Base-by-base conservation (phyloP, 2,113 vertebrate species). In the Alethe castanea region DNA sequence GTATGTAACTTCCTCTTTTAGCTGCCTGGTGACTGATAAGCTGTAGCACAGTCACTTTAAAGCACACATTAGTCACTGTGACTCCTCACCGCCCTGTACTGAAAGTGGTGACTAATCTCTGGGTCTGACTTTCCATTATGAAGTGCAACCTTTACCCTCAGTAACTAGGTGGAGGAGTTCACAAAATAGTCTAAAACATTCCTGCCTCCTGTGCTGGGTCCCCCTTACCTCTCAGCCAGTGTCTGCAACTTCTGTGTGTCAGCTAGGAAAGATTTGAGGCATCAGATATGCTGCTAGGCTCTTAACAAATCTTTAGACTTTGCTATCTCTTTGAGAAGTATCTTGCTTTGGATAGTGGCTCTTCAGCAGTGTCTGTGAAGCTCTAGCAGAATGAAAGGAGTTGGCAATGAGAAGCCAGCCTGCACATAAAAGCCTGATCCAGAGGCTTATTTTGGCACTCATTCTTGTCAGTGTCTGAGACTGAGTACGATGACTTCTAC, bases 21-120 rank as follows among this genome's bases (percentile, higher is more conserved):
- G 64, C 53, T 94, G 61, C 42, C 42, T 82, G 86, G 17, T 84
- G 71, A n/a, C 48, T 81, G 86, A 92, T 86, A 86, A 66, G 24
- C 64, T 88, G 45, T 38, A 57, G 50, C 50, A 38, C 50, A 73
- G 57, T 67, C 85, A 64, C 64, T 78, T 88, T 60, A 83, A 86
- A 95, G 64, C 67, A 86, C 33, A 36, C 59, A 81, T 97, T 86
- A 96, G 77, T 97, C 94, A 96, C 61, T 15, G 33, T 33, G 38
- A 57, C 77, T 93, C 36, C 36, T 86, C 66, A 52, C 65, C 1
- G 0, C 88, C 70, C 66, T 95, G 59, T 50, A 14, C 82, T 47
- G 76, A 82, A 86, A 90, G 57, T 65, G 33, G 56, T 96, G 95
- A 96, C 81, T 95, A 89, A 96, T 81, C 82, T 60, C 50, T 57